Conservation (phyloP, 2,888 invertebrate species). For the Allophyes oxyacanthae region DNA sequence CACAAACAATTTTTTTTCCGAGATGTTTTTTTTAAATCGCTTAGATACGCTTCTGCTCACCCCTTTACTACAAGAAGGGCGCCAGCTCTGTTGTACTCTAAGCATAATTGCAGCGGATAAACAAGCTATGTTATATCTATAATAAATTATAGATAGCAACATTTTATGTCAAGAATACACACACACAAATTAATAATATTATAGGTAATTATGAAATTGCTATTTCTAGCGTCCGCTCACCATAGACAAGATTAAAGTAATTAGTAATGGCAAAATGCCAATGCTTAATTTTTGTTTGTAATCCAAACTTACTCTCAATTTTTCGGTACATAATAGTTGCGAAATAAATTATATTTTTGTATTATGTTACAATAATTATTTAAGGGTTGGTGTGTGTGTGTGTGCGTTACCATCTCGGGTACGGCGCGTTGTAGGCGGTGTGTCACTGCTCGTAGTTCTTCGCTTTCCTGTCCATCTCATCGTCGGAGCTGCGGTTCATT, state of each 20-base stretch:
- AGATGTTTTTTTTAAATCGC: slow-evolving; percentile 8
- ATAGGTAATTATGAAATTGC: too few species aligned
- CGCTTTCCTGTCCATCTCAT: slow-evolving; percentile 84
- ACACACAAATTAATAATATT: too few species aligned
- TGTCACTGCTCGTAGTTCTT: slow-evolving; percentile 85
- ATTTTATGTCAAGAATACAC: too few species aligned
- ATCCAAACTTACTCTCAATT: not conserved
- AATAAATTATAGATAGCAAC: too few species aligned
- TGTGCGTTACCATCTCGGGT: slow-evolving; percentile 57
- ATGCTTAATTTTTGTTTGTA: too few species aligned
- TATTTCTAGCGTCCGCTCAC: too few species aligned
- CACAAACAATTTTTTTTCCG: slow-evolving; percentile 66
- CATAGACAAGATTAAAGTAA: too few species aligned
- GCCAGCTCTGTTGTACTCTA: slow-evolving; percentile 9
- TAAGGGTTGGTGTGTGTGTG: slow-evolving; percentile 40
- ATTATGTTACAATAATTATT: slow-evolving; percentile 39
- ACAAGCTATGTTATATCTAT: slow-evolving; percentile 14
- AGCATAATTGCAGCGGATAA: slow-evolving; percentile 20
- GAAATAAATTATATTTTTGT: not conserved
- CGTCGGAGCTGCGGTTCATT: slow-evolving; percentile 84
- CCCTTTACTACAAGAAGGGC: slow-evolving; percentile 26
- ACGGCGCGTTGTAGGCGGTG: slow-evolving; percentile 21
- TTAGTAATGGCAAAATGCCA: too few species aligned
- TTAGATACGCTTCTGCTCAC: not conserved
- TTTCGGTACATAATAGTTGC: not conserved